Conservation (phyloP, 2,888 invertebrate species). For the Lepidonotus clava region DNA sequence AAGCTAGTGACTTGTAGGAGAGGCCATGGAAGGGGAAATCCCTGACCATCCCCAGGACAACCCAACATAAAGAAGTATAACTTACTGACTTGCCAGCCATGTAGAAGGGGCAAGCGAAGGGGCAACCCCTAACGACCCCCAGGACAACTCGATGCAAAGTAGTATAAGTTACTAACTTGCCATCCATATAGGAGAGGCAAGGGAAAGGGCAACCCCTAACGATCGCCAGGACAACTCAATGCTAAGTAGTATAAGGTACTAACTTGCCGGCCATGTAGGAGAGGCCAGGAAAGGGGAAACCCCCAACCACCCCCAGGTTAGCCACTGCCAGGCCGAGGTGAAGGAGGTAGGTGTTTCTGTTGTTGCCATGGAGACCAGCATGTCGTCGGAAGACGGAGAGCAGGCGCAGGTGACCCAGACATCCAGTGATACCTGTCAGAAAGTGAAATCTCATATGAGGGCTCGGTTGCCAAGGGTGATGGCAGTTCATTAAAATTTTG, state of each 20-base stretch:
- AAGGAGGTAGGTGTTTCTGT: constrained; percentile 59
- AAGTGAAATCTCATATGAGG: background rate
- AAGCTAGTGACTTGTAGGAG: constrained; percentile 71
- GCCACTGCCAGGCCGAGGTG: constrained; percentile 70
- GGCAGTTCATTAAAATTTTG: background rate
- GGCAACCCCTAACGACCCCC: too few relatives aligned
- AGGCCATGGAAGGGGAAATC: constrained; percentile 70
- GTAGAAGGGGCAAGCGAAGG: too few relatives aligned
- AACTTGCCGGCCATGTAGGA: constrained; percentile 75
- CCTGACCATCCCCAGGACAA: too few relatives aligned
- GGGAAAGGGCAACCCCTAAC: too few relatives aligned
- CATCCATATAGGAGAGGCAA: too few relatives aligned
- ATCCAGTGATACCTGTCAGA: background rate
- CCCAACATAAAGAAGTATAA: too few relatives aligned
- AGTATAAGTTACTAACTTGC: too few relatives aligned
- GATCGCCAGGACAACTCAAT: too few relatives aligned
- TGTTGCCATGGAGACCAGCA: background rate
- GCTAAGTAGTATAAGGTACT: too few relatives aligned
- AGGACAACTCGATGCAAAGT: too few relatives aligned
- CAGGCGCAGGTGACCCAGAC: background rate
- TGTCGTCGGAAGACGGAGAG: background rate
- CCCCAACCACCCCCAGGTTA: constrained; percentile 70
- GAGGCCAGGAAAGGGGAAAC: constrained; percentile 70
- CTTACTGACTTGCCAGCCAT: too few relatives aligned
- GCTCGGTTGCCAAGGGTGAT: too few relatives aligned